Evolutionary conservation across 2,888 invertebrate species (phyloP), one percentile per base, ranked within the genome.

Genomic region (Pilophorus perplexus): DNA sequence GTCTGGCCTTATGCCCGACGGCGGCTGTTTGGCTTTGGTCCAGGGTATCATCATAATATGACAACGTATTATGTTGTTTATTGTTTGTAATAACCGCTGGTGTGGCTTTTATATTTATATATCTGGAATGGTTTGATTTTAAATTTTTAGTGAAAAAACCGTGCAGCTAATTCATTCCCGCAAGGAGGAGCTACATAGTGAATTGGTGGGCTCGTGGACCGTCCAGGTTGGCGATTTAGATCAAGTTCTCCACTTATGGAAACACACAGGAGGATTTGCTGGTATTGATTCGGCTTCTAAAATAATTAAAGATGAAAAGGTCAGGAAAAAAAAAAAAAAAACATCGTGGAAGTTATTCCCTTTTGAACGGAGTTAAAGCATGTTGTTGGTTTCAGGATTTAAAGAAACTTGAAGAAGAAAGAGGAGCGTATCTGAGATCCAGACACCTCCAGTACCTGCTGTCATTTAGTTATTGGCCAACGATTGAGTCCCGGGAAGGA

Each of bases 391-490:
- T 75, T 46, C 74, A 90, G 89, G 87, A 88, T 72, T 90, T 86
- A 75, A 79, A 84, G 70, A 81, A 83, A 59, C 78, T 93, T 68
- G 83, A 87, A 74, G 85, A 85, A 67, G 91, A 92, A 75, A 85
- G 89, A 70, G 88, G 89, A 1, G 86, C 84, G 74, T 84, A 84
- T 72, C 83, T 96, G 57, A 82, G 95, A 68, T 90, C 92, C 0
- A 84, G 97, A 66, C 92, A 93, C 76, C 83, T 93, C 74, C 96
- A 97, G 78, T 95, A 97, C 77, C 80, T 98, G 69, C 81, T 98
- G 70, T 89, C 94, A 22, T 99, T 99, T 79, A 96, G 95, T 78
- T 99, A 95, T 77, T 99, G 99, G 99, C 95, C 96, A 12, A 85
- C 86, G 66, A 86, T 89, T 23, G 81, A 84, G 70, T 84, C 87